Percentiles rank a stretch among this genome's conserved stretches.
These are phyloP conservation scores for Maniola jurtina DNA, from an alignment of 1,140 invertebrate species.

Conservation along the genomic window DNA sequence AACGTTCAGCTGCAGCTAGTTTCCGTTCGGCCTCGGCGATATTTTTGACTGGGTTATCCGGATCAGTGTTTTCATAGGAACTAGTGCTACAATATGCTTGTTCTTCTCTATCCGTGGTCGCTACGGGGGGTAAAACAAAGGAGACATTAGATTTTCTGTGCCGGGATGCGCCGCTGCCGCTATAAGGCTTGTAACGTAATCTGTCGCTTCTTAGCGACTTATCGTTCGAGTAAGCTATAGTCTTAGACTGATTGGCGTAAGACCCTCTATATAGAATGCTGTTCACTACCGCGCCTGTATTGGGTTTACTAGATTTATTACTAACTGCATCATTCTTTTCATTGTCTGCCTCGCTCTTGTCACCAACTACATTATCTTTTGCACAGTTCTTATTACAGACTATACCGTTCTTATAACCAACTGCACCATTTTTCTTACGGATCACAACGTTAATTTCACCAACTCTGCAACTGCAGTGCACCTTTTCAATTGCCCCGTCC, in stretches of 20 bases:
- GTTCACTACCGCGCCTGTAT: constrained; percentile 17
- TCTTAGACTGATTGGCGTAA: constrained; percentile 13
- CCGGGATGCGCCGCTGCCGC: constrained; percentile 22
- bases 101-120: neutral
- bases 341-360: too few species aligned
- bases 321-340: too few species aligned
- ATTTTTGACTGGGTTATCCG: neutral
- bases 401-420: too few species aligned
- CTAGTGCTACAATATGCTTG: constrained; percentile 9
- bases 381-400: too few species aligned
- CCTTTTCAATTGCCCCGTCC: too few species aligned
- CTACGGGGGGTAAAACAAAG: constrained; percentile 28
- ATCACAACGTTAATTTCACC: too few species aligned
- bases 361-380: too few species aligned
- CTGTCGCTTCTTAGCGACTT: constrained; percentile 10
- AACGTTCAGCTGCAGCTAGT: neutral
- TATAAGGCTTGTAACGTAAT: constrained; percentile 13
- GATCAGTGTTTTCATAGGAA: neutral
- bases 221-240: constrained; percentile 20
- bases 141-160: constrained; percentile 37
- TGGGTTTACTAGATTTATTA: neutral
- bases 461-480: too few species aligned
- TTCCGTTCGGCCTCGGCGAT: neutral
- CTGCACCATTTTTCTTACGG: too few species aligned
- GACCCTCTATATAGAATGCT: constrained; percentile 11